Conservation (phyloP, 2,888 invertebrate species). For the Tenthredo mesomela region DNA sequence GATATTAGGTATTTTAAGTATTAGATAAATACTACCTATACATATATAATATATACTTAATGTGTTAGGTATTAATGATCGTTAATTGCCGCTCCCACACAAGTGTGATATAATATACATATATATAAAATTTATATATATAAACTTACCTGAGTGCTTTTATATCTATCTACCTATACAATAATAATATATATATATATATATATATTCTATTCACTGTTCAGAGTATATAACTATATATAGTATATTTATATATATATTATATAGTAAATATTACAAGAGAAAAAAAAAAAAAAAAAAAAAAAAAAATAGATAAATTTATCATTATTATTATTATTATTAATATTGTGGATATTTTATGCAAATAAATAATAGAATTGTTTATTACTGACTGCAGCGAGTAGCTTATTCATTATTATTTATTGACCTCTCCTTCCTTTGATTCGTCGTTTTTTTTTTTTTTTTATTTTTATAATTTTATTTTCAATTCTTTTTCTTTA, state of each 20-base stretch:
- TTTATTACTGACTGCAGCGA: not conserved
- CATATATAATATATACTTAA: not conserved
- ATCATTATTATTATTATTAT: not conserved
- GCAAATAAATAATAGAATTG: conserved; percentile 27
- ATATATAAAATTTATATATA: not conserved
- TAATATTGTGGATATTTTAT: conserved; percentile 18
- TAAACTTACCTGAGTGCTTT: conserved; percentile 36
- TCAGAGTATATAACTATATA: not conserved
- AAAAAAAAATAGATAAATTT: not conserved
- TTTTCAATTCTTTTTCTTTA: not conserved
- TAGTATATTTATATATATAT: no score
- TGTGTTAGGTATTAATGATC: not conserved
- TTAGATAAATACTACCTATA: not conserved
- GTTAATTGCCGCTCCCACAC: conserved; percentile 6
- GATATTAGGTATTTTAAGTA: not conserved
- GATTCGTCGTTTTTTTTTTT: not conserved
- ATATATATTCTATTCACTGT: conserved; percentile 22
- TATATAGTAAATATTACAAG: not conserved
- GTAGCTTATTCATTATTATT: not conserved
- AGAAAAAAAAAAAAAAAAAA: not conserved
- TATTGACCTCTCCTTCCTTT: not conserved
- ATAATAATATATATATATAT: conserved; percentile 7
- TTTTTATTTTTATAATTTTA: not conserved
- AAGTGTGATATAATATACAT: conserved; percentile 30
- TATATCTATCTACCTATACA: not conserved